phyloP scores from a whole-genome alignment of 2,888 invertebrate genomes.

The Leptinotarsa haldemani region DNA sequence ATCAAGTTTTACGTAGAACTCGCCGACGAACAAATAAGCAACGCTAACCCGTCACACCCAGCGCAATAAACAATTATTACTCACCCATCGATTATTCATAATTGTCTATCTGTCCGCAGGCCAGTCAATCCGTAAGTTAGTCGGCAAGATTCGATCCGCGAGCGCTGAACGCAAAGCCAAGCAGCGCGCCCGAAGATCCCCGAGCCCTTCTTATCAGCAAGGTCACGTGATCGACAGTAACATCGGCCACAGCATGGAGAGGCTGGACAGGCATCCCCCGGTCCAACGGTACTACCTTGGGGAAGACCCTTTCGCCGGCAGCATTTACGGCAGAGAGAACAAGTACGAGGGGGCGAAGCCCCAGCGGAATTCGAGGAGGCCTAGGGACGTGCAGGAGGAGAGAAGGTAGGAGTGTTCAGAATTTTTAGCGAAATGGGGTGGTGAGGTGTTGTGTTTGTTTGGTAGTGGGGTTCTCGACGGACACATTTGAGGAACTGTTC shows the following conservation, averaged over 20 bases:
- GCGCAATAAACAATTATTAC: slow-evolving; percentile 5
- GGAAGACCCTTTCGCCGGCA: slow-evolving; percentile 86
- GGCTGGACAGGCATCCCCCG: slow-evolving; percentile 46
- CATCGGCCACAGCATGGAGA: slow-evolving; percentile 61
- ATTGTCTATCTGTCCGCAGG: slow-evolving; percentile 67
- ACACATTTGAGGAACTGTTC: neutral
- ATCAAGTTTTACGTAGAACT: too few species aligned
- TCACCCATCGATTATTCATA: slow-evolving; percentile 30
- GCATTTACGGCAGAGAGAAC: slow-evolving; percentile 86
- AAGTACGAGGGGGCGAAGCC: slow-evolving; percentile 80
- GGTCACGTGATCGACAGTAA: slow-evolving; percentile 70
- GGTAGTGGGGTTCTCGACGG: neutral
- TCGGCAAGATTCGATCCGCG: slow-evolving; percentile 84
- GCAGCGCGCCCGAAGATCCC: slow-evolving; percentile 69
- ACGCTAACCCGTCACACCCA: neutral
- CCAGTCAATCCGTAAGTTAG: slow-evolving; percentile 84
- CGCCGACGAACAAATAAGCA: neutral
- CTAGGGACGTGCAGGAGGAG: slow-evolving; percentile 63
- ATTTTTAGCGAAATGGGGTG: neutral
- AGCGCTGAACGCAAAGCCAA: slow-evolving; percentile 74
- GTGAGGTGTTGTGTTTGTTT: neutral
- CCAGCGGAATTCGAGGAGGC: slow-evolving; percentile 58
- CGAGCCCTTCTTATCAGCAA: slow-evolving; percentile 70
- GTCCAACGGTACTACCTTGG: slow-evolving; percentile 78
- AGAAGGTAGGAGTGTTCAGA: slow-evolving; percentile 67